Evolutionary conservation across 2,113 vertebrate species (phyloP).

Genomic region (Silurus glanis): DNA sequence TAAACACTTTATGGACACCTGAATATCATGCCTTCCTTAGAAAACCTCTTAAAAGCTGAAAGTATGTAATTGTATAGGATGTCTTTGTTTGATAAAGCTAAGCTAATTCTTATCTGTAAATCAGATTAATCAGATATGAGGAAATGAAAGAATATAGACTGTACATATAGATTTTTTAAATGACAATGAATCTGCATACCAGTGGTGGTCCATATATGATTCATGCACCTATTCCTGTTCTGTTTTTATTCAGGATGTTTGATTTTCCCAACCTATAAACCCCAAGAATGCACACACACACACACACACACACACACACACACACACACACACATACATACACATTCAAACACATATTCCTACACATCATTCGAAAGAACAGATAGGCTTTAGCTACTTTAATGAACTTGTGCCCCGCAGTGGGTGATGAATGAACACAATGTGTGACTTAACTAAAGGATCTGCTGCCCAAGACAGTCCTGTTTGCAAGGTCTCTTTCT

Average conservation of each 20-base stretch:
- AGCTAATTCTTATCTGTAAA: background rate
- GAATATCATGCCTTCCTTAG: background rate
- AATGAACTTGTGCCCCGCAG: constrained; percentile 31
- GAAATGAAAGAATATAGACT: background rate
- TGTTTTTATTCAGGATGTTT: background rate
- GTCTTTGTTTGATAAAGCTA: background rate
- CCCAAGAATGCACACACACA: background rate
- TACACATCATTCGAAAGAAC: constrained; percentile 4
- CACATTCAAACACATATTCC: background rate
- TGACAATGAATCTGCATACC: background rate
- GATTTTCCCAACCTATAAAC: background rate
- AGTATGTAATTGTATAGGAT: background rate
- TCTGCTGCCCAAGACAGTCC: constrained; percentile 11
- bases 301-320: background rate
- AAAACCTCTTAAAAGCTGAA: background rate
- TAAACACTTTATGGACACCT: background rate
- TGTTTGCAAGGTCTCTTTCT: constrained; percentile 24
- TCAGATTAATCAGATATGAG: background rate
- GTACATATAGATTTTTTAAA: background rate
- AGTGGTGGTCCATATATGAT: background rate
- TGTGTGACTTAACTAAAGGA: constrained; percentile 33
- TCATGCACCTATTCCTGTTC: background rate
- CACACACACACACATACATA: background rate
- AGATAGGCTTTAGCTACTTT: constrained; percentile 23
- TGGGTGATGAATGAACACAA: constrained; percentile 36